Evolutionary conservation across 2,888 invertebrate species (phyloP).

Genomic region (Tetanocera ferruginea): DNA sequence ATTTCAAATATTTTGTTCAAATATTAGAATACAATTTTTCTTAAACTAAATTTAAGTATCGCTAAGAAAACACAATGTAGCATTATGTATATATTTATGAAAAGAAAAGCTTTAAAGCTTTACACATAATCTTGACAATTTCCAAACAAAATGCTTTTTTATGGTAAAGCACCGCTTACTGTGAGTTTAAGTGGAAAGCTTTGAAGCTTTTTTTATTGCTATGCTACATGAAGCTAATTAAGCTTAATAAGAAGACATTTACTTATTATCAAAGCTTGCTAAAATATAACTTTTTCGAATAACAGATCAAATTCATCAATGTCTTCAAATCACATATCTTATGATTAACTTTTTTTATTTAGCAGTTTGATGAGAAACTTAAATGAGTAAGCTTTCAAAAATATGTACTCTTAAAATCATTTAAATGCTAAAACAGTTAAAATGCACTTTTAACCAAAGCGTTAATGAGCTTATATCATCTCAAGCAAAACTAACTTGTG

Average conservation of each 20-base stretch:
- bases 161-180: too few species aligned
- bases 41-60: too few species aligned
- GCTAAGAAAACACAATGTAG: too few species aligned
- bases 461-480: not conserved
- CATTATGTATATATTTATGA: conserved; percentile 10
- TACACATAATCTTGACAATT: conserved; percentile 45
- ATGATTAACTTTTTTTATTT: not conserved
- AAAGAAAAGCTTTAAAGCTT: conserved; percentile 33
- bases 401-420: conserved; percentile 29
- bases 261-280: conserved; percentile 1
- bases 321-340: conserved; percentile 8
- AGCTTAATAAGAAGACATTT: not conserved
- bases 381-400: conserved; percentile 28
- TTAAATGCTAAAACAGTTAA: not conserved
- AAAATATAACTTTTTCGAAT: not conserved
- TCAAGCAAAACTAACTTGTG: not conserved
- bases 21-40: too few species aligned
- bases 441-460: conserved; percentile 21
- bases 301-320: not conserved
- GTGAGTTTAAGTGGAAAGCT: too few species aligned
- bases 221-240: too few species aligned
- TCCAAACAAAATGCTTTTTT: not conserved
- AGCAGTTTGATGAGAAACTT: not conserved
- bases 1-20: too few species aligned
- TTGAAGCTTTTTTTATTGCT: too few species aligned